Conservation (phyloP, 2,797 vertebrate genomes). For the Enteromius argenteus region DNA sequence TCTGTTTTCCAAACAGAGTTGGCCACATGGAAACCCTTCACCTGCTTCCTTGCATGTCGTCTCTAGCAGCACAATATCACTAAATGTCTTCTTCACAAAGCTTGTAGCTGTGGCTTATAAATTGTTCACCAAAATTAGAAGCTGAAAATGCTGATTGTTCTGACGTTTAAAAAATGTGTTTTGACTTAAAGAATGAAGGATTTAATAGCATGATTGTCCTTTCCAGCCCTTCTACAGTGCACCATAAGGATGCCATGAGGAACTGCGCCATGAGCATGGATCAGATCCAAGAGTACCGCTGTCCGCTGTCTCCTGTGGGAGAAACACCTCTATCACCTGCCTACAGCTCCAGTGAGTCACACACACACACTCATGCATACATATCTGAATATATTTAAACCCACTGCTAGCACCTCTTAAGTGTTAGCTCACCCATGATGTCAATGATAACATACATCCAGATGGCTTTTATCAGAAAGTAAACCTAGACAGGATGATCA, state of each 20-base stretch:
- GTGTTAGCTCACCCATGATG: background rate
- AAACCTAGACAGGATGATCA: background rate
- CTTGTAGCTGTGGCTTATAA: conserved; percentile 10
- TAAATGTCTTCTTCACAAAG: conserved; percentile 13
- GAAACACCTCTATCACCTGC: conserved; percentile 89
- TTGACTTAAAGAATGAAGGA: conserved; percentile 16
- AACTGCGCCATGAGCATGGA: conserved; percentile 97
- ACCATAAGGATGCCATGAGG: conserved; percentile 93
- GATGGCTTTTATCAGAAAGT: background rate
- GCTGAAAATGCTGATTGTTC: conserved; percentile 7
- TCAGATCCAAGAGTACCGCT: conserved; percentile 95
- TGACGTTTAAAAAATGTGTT: background rate
- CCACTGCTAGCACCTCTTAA: background rate
- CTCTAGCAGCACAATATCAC: conserved; percentile 15
- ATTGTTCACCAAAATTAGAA: background rate
- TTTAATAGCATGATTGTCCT: conserved; percentile 40
- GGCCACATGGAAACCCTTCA: conserved; percentile 30
- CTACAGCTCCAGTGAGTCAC: conserved; percentile 88
- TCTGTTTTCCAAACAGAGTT: conserved; percentile 46
- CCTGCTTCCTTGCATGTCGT: conserved; percentile 33
- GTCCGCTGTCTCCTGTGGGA: conserved; percentile 90
- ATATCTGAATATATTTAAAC: background rate
- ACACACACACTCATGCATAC: conserved; percentile 21
- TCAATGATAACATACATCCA: background rate
- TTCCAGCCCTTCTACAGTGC: conserved; percentile 87